Conservation (phyloP, 1,140 invertebrate species). For the Caerostris extrusa region DNA sequence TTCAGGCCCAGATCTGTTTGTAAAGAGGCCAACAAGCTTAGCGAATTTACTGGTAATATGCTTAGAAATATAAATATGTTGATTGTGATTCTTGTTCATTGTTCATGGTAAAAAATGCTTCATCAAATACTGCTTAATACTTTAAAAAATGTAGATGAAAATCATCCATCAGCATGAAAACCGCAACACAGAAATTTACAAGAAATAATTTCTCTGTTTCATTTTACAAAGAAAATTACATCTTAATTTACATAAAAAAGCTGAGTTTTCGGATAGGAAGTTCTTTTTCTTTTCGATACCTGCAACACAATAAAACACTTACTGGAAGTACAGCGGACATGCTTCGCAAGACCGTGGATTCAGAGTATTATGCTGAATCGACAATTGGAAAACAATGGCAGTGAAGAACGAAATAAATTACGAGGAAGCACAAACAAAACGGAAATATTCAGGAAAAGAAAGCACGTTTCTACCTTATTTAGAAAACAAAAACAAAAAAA, state of each 20-base stretch:
- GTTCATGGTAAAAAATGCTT: too few relatives aligned
- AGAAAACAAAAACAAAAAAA: background rate
- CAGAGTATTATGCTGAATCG: background rate
- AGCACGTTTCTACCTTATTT: constrained; percentile 2
- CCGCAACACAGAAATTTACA: background rate
- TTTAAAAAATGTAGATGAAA: too few relatives aligned
- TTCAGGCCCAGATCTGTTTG: too few relatives aligned
- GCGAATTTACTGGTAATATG: too few relatives aligned
- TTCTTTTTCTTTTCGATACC: background rate
- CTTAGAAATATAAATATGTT: too few relatives aligned
- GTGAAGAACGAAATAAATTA: background rate
- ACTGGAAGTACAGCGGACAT: background rate
- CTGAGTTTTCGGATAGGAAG: background rate
- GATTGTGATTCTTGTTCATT: too few relatives aligned
- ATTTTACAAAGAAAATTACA: background rate
- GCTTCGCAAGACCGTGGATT: background rate
- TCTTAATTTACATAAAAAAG: background rate
- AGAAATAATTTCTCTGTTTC: background rate
- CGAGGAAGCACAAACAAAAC: background rate
- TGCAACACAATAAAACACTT: background rate
- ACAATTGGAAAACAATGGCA: background rate
- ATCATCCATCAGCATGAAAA: background rate
- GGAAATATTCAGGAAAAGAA: constrained; percentile 5
- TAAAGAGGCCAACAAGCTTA: too few relatives aligned
- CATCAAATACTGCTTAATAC: too few relatives aligned